phyloP scores from a whole-genome alignment of 2,888 invertebrate species.

The Tricholauxania praeusta region DNA sequence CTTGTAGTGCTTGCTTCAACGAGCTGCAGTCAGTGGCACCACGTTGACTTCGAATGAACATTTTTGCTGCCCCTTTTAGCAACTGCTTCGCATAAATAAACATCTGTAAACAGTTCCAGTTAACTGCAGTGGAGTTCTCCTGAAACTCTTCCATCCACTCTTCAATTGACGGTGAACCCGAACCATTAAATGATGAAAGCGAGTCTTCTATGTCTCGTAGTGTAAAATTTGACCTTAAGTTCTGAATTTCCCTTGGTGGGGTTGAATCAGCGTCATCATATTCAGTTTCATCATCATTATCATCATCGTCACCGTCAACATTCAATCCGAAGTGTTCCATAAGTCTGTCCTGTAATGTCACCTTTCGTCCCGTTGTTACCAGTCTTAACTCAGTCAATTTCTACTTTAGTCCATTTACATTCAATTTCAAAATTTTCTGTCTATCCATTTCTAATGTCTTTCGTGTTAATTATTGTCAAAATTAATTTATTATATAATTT shows the following conservation, averaged over 20 bases:
- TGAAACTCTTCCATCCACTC: conserved; percentile 38
- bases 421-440: no score
- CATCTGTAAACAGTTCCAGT: conserved; percentile 41
- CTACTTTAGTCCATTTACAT: background rate
- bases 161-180: background rate
- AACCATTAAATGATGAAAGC: background rate
- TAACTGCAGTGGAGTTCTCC: conserved; percentile 32
- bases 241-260: no score
- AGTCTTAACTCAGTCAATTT: background rate
- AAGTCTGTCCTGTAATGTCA: conserved; percentile 1
- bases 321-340: conserved; percentile 8
- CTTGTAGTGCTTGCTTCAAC: conserved; percentile 2
- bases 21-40: conserved; percentile 7
- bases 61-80: conserved; percentile 29
- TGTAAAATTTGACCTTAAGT: background rate
- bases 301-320: background rate
- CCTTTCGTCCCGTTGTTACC: conserved; percentile 4
- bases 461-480: no score
- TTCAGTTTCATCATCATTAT: background rate
- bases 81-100: conserved; percentile 35
- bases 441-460: background rate
- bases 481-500: no score
- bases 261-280: background rate
- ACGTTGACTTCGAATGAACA: conserved; percentile 27
- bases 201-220: background rate